A percentile compares a stretch with the other conserved stretches of the same genome.
Evolutionary conservation across 2,113 vertebrate genomes (phyloP).

Genomic region (Hypanus sabinus): DNA sequence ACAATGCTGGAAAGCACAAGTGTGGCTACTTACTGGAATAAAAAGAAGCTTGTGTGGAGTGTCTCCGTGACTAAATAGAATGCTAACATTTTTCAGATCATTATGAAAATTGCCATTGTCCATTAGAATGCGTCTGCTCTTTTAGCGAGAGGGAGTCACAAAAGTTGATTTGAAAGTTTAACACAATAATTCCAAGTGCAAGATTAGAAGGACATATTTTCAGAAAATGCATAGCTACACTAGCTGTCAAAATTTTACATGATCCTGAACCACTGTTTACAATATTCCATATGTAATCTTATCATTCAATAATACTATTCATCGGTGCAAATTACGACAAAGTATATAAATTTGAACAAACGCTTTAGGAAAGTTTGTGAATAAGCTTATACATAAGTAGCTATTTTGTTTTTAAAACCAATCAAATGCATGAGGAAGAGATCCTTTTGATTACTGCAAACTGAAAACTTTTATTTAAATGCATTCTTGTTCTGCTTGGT

Average conservation of each 20-base stretch:
- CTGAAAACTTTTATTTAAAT: not conserved
- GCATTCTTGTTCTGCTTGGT: not conserved
- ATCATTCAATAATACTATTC: not conserved
- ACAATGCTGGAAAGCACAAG: not conserved
- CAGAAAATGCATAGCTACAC: not conserved
- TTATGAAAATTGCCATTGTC: not conserved
- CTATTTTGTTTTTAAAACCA: not conserved
- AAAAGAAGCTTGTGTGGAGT: not conserved
- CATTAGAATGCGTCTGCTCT: not conserved
- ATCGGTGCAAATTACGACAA: not conserved
- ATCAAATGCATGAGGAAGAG: not conserved
- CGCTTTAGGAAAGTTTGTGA: not conserved
- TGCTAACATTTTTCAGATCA: not conserved
- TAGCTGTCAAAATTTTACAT: not conserved
- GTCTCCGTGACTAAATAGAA: not conserved
- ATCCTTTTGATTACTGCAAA: not conserved
- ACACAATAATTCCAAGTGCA: not conserved
- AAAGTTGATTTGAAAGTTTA: not conserved
- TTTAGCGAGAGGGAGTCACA: not conserved
- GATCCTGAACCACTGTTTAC: not conserved
- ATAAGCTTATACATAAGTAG: not conserved
- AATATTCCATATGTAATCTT: not conserved
- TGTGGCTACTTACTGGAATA: not conserved
- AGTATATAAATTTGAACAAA: not conserved
- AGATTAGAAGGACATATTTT: not conserved